Evolutionary conservation across 2,888 invertebrate genomes (phyloP), one percentile per base, ranked within the genome.

Genomic region (Drosophila yooni): DNA sequence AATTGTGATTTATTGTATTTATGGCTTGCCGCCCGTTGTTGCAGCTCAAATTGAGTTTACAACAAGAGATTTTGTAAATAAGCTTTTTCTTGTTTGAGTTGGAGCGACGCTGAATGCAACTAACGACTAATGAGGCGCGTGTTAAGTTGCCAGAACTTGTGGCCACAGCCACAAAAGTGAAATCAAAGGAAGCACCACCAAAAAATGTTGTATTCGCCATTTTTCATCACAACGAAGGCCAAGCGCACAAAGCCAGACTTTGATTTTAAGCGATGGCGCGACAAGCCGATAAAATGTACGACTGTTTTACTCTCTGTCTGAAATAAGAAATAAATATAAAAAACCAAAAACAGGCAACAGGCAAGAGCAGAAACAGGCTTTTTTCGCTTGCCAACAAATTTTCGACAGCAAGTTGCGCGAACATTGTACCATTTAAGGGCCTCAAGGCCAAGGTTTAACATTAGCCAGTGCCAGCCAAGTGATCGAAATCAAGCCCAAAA

Each of bases 371-470:
- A 75, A 78, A 78, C 78, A 54, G 81, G 78, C 72, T 78, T 80
- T 76, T 46, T 64, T 29, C 46, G 56, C 63, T 54, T 63, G 70
- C 59, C 69, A 64, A 51, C 38, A 57, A 40, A 64, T 65, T 76
- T 70, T 61, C 33, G 59, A 66, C 64, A 64, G 72, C 76, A 60
- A 64, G 64, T 61, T 69, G 79, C 67, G 64, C 64, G 70, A 60
- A 51, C 68, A 79, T 75, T 76, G 78, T 71, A 61, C 88, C 85
- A 88, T 89, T 91, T 90, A 91, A 91, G 91, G 91, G 91, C 90
- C 87, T 91, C 91, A 91, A 91, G 91, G 91, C 91, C 91, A 91
- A 91, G 91, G 91, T 91, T 91, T 91, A 81, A 76, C 18, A 46
- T 27, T 46, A 46, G 15, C 76, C 66, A 70, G 46, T 59, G 72